A percentile compares a stretch with the other conserved stretches of the same genome.
Conservation (phyloP, 2,888 invertebrate genomes). For the Apamea epomidion region DNA sequence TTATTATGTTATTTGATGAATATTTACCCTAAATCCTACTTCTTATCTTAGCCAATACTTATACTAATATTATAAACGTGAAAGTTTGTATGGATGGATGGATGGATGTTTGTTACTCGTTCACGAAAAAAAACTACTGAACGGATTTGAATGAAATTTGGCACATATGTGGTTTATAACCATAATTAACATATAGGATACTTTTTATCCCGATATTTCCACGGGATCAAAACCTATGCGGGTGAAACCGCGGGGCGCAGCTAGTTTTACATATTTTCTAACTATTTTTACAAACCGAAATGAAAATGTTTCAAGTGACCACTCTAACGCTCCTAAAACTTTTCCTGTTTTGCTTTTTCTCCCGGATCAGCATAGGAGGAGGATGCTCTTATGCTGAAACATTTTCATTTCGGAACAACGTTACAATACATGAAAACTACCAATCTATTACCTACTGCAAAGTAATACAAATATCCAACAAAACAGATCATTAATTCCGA, state of each 20-base stretch:
- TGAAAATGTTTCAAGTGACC: not conserved
- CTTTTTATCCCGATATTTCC: too few relatives aligned
- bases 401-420: not conserved
- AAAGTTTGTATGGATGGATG: too few relatives aligned
- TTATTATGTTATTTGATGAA: not conserved
- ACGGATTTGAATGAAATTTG: too few relatives aligned
- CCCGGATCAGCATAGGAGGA: not conserved
- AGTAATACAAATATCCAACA: slow-evolving; percentile 18
- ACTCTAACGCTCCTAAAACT: not conserved
- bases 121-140: too few relatives aligned
- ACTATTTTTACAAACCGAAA: not conserved
- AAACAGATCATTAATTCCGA: slow-evolving; percentile 48
- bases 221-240: too few relatives aligned
- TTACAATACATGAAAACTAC: slow-evolving; percentile 2
- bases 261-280: not conserved
- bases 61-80: too few relatives aligned
- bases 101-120: too few relatives aligned
- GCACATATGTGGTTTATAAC: too few relatives aligned
- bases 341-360: not conserved
- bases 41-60: too few relatives aligned
- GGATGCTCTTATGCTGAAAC: too few relatives aligned
- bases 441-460: not conserved
- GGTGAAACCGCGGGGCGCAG: too few relatives aligned
- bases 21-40: not conserved
- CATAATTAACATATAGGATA: too few relatives aligned